Evolutionary conservation across 2,113 vertebrate genomes (phyloP).

Genomic region (Clarias magur): DNA sequence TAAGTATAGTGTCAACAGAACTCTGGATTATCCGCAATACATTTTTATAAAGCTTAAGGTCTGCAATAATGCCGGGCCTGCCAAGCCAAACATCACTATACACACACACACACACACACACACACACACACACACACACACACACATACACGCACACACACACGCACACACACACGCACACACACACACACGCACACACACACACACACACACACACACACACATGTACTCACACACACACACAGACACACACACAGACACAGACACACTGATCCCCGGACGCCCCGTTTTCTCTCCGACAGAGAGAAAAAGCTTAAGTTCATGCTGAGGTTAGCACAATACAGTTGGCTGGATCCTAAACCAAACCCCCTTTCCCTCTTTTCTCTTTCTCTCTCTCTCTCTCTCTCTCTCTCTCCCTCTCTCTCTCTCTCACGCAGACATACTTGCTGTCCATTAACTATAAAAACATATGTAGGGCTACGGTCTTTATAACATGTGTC

Average conservation of each 20-base stretch:
- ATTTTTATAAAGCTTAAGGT: constrained; percentile 41
- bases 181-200: constrained; percentile 47
- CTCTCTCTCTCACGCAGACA: constrained; percentile 59
- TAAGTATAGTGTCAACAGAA: constrained; percentile 8
- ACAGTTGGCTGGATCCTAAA: constrained; percentile 66
- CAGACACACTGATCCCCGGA: constrained; percentile 32
- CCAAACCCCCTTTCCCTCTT: neutral
- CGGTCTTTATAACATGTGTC: constrained; percentile 58
- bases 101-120: constrained; percentile 46
- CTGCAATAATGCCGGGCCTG: constrained; percentile 46
- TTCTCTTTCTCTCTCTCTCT: neutral
- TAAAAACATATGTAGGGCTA: constrained; percentile 68
- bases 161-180: constrained; percentile 47
- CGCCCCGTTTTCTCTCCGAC: constrained; percentile 46
- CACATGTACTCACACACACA: constrained; percentile 33
- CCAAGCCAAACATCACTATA: constrained; percentile 64
- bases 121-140: constrained; percentile 42
- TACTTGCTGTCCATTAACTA: constrained; percentile 75
- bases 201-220: constrained; percentile 52
- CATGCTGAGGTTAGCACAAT: constrained; percentile 76
- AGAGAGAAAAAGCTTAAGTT: constrained; percentile 61
- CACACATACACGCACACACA: constrained; percentile 31
- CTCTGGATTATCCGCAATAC: constrained; percentile 21
- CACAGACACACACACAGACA: constrained; percentile 23
- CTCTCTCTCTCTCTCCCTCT: constrained; percentile 5